phyloP scores from a whole-genome alignment of 1,140 invertebrate genomes.

The Drosophila willistoni region DNA sequence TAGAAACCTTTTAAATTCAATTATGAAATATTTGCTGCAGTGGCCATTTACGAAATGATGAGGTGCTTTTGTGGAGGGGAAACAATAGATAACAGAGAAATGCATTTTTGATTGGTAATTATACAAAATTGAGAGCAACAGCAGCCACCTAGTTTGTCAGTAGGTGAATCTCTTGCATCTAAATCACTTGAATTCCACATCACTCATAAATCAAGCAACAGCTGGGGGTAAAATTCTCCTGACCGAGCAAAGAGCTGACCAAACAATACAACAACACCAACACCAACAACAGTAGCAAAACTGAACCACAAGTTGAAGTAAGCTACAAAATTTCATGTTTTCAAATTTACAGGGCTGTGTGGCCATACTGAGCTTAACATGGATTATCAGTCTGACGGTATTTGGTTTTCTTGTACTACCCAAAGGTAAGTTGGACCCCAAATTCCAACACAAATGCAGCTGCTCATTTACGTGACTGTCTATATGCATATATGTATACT shows the following conservation, averaged over 20 bases:
- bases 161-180: constrained; percentile 16
- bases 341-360: constrained; percentile 89
- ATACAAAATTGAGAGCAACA: constrained; percentile 2
- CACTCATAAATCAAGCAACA: constrained; percentile 52
- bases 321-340: constrained; percentile 28
- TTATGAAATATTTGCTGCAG: constrained; percentile 9
- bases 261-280: not conserved
- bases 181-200: constrained; percentile 26
- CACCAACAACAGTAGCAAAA: not conserved
- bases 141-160: constrained; percentile 9
- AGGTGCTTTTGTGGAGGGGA: not conserved
- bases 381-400: constrained; percentile 91
- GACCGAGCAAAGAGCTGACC: not conserved
- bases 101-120: constrained; percentile 45
- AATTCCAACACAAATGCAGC: not conserved
- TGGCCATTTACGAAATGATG: not conserved
- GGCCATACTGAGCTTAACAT: constrained; percentile 90
- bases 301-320: constrained; percentile 2
- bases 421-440: constrained; percentile 84
- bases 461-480: constrained; percentile 9
- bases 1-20: not conserved
- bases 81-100: not conserved
- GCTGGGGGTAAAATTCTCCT: constrained; percentile 14
- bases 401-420: constrained; percentile 91
- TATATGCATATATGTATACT: constrained; percentile 21